phyloP scores from a whole-genome alignment of 1,140 invertebrate species.

The Magallana ariakensis region DNA sequence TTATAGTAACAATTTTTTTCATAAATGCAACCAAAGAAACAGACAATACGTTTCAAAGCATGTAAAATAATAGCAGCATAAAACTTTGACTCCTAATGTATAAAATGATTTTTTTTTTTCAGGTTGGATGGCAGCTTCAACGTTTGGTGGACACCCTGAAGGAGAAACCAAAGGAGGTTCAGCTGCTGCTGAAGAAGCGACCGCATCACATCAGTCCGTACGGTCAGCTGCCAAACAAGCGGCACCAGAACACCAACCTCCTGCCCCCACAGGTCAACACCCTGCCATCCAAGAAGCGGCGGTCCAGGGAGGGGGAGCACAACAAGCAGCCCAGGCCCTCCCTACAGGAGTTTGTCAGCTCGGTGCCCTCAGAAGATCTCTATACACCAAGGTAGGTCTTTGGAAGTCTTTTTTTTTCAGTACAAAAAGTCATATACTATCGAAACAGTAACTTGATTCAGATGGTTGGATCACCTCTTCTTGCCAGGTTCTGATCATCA shows the following conservation, averaged over 20 bases:
- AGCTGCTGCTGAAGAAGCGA: conserved; percentile 90
- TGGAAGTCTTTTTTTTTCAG: no score
- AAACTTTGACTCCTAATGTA: no score
- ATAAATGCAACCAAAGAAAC: no score
- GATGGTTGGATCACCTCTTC: no score
- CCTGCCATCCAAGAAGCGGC: conserved; percentile 74
- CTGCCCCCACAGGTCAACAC: conserved; percentile 69
- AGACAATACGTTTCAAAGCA: no score
- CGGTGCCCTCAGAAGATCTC: conserved; percentile 63
- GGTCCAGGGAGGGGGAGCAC: conserved; percentile 71
- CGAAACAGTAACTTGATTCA: no score
- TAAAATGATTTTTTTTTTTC: not conserved
- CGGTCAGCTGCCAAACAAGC: conserved; percentile 84
- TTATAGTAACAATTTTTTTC: no score
- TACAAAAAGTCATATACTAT: no score
- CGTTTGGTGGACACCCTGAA: conserved; percentile 88
- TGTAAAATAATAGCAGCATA: no score
- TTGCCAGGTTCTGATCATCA: no score
- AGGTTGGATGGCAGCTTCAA: conserved; percentile 91
- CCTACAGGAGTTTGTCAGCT: conserved; percentile 71
- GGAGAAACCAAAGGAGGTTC: conserved; percentile 89
- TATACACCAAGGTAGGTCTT: conserved; percentile 63
- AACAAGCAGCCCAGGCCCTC: conserved; percentile 69
- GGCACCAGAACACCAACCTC: conserved; percentile 64
- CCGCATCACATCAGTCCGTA: conserved; percentile 91